Conservation (phyloP, 2,113 vertebrate species). For the Xyliphius kryptos region DNA sequence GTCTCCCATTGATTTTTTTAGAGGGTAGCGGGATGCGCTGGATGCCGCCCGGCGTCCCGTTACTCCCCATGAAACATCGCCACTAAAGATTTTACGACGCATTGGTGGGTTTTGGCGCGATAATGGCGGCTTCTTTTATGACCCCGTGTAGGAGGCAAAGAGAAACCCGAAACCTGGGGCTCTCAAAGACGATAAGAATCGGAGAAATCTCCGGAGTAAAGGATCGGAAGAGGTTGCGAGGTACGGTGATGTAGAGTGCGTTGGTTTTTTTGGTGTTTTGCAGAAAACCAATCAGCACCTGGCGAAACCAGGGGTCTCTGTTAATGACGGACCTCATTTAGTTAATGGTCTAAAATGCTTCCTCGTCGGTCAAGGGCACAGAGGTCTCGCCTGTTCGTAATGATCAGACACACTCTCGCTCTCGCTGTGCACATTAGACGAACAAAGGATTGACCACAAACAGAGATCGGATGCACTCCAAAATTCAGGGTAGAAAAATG, state of each 20-base stretch:
- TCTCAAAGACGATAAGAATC: constrained; percentile 37
- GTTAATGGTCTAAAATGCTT: constrained; percentile 66
- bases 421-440: constrained; percentile 43
- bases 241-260: neutral
- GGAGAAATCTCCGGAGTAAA: neutral
- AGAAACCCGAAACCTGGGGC: constrained; percentile 38
- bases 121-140: constrained; percentile 71
- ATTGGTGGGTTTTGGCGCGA: constrained; percentile 62
- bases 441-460: constrained; percentile 48
- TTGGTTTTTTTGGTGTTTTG: neutral
- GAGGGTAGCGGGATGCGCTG: constrained; percentile 55
- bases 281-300: constrained; percentile 10
- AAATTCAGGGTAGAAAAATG: constrained; percentile 24
- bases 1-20: constrained; percentile 79
- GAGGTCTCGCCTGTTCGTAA: constrained; percentile 52
- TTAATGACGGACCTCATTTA: constrained; percentile 64
- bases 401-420: constrained; percentile 50
- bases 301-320: constrained; percentile 27
- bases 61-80: constrained; percentile 63
- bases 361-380: constrained; percentile 54
- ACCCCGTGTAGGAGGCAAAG: constrained; percentile 40
- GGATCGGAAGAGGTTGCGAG: neutral
- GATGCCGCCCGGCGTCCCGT: constrained; percentile 54
- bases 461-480: too few relatives aligned
- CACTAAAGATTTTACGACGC: constrained; percentile 75